A percentile compares a stretch with the other conserved stretches of the same genome.
Conservation (phyloP, 2,797 vertebrate species). For the Brachymystax lenok region DNA sequence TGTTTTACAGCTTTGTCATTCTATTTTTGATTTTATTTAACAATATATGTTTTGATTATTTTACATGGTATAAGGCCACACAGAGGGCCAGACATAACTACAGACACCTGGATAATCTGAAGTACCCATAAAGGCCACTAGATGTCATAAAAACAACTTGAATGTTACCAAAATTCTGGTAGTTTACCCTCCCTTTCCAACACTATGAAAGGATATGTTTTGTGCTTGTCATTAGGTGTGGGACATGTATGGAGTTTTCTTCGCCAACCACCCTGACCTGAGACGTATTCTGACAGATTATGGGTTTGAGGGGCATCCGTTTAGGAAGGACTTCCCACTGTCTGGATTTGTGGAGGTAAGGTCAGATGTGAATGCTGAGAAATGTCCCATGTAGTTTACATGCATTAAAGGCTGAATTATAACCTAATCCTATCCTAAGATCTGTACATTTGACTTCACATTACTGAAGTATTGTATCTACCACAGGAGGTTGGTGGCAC, state of each 20-base stretch:
- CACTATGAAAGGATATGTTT: not conserved
- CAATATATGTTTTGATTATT: too few species aligned
- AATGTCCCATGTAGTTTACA: not conserved
- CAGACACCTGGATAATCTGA: too few species aligned
- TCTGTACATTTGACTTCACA: not conserved
- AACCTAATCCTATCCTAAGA: not conserved
- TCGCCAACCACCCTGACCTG: constrained; percentile 94
- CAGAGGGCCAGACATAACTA: too few species aligned
- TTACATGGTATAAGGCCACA: too few species aligned
- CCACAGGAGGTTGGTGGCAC: too few species aligned
- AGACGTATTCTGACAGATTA: constrained; percentile 97
- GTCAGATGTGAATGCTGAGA: constrained; percentile 4
- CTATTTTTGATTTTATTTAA: too few species aligned
- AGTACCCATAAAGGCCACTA: too few species aligned
- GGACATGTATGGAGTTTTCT: constrained; percentile 99
- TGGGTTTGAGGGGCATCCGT: constrained; percentile 98
- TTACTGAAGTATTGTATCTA: not conserved
- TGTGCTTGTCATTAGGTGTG: constrained; percentile 80
- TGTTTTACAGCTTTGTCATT: too few species aligned
- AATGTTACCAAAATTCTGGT: too few species aligned
- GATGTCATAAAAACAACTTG: too few species aligned
- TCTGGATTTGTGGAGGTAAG: constrained; percentile 97
- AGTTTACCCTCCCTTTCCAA: too few species aligned
- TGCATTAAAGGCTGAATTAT: not conserved
- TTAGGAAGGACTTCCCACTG: constrained; percentile 97